phyloP scores from a whole-genome alignment of 1,140 invertebrate genomes.

The Hormaphis cornu region DNA sequence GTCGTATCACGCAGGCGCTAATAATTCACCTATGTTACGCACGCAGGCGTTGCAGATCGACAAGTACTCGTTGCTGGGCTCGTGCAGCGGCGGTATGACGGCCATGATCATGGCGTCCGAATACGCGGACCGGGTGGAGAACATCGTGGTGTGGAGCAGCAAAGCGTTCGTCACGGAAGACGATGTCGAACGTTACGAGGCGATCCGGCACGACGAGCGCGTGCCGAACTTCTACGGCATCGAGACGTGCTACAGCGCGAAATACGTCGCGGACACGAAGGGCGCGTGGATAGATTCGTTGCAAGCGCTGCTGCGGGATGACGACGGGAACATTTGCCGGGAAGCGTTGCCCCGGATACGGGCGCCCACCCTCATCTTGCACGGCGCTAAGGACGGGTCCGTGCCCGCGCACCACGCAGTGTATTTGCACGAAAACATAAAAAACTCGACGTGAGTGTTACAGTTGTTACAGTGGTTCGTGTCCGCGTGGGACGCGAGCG shows the following conservation, averaged over 20 bases:
- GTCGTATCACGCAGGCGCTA: too few relatives aligned
- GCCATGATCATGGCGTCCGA: slow-evolving; percentile 62
- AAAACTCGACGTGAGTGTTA: slow-evolving; percentile 54
- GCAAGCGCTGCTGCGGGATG: slow-evolving; percentile 48
- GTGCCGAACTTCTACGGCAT: slow-evolving; percentile 68
- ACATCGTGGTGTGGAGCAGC: slow-evolving; percentile 68
- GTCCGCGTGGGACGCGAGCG: too few relatives aligned
- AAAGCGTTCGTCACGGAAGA: slow-evolving; percentile 62
- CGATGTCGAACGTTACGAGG: slow-evolving; percentile 57
- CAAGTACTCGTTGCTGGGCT: slow-evolving; percentile 71
- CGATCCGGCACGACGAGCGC: slow-evolving; percentile 49
- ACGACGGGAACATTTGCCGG: slow-evolving; percentile 65
- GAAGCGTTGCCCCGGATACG: slow-evolving; percentile 51
- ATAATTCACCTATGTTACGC: too few relatives aligned
- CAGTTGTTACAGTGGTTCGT: too few relatives aligned
- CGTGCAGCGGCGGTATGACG: slow-evolving; percentile 80
- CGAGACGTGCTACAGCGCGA: slow-evolving; percentile 60
- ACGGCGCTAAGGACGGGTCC: slow-evolving; percentile 70
- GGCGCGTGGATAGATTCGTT: slow-evolving; percentile 59
- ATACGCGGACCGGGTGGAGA: slow-evolving; percentile 55
- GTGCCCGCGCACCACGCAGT: slow-evolving; percentile 60
- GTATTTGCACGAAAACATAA: slow-evolving; percentile 61
- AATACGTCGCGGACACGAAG: slow-evolving; percentile 55
- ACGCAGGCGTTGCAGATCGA: slow-evolving; percentile 51
- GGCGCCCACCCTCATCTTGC: slow-evolving; percentile 68